Percentiles rank a stretch among this genome's conserved stretches.
Conservation (phyloP, 2,797 vertebrate species). For the Falco berigora region DNA sequence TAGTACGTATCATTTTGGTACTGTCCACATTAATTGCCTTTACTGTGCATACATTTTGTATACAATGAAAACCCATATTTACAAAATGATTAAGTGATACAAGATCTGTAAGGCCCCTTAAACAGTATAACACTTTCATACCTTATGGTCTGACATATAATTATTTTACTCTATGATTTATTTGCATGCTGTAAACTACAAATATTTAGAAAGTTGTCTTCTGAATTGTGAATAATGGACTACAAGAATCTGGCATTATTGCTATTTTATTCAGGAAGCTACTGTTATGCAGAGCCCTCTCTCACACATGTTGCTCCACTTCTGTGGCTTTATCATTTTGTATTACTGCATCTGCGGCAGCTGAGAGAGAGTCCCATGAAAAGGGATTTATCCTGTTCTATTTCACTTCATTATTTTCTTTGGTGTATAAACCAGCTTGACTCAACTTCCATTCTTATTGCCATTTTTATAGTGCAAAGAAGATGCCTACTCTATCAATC, state of each 20-base stretch:
- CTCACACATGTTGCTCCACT: not conserved
- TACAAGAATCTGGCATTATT: not conserved
- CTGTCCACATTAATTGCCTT: not conserved
- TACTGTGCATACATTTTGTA: not conserved
- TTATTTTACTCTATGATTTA: not conserved
- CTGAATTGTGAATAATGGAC: not conserved
- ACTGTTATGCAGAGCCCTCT: not conserved
- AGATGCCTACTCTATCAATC: not conserved
- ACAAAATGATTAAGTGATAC: not conserved
- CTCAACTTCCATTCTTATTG: not conserved
- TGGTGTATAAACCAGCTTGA: not conserved
- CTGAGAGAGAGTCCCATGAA: not conserved
- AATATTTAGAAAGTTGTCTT: slow-evolving; percentile 1
- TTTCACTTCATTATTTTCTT: not conserved
- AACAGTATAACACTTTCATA: not conserved
- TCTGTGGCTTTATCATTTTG: not conserved
- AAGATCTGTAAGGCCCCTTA: not conserved
- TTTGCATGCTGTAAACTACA: not conserved
- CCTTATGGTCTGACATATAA: not conserved
- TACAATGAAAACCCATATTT: not conserved
- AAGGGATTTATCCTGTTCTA: not conserved
- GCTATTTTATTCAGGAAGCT: not conserved
- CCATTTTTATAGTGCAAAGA: not conserved
- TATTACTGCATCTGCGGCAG: not conserved
- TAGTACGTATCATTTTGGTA: not conserved